Conservation (phyloP, 2,888 invertebrate genomes). For the Rhopalosiphum nymphaeae region DNA sequence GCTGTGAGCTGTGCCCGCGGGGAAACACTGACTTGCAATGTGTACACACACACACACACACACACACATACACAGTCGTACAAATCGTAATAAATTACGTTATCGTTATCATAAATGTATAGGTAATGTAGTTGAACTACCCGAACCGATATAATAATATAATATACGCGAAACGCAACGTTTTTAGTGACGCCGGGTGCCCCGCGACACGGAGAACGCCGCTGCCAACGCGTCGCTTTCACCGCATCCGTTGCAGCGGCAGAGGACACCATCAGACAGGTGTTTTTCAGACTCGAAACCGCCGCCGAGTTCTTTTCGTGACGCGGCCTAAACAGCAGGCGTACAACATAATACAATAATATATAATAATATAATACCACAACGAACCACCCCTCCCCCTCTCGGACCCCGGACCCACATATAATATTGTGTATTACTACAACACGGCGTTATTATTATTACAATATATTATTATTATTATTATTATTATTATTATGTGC, state of each 20-base stretch:
- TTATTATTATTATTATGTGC: neutral
- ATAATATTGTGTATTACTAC: slow-evolving; percentile 18
- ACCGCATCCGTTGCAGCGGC: neutral
- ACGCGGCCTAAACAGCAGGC: neutral
- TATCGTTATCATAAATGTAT: neutral
- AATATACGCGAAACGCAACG: neutral
- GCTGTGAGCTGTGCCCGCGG: neutral
- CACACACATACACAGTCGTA: neutral
- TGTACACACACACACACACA: neutral
- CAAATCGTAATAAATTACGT: neutral
- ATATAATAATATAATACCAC: slow-evolving; percentile 12
- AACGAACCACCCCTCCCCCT: neutral
- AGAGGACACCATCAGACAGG: neutral
- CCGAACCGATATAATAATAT: neutral
- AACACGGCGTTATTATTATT: neutral
- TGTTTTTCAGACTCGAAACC: neutral
- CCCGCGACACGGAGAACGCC: neutral
- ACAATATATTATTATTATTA: slow-evolving; percentile 19
- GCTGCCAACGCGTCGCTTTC: neutral
- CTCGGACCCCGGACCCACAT: neutral
- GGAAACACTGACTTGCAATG: neutral
- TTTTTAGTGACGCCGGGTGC: neutral
- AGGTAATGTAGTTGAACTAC: neutral
- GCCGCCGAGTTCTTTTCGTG: slow-evolving; percentile 4
- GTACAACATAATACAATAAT: neutral